Percentiles rank a stretch among this genome's conserved stretches.
Conservation (phyloP, 2,888 invertebrate species). For the Meta bourneti region DNA sequence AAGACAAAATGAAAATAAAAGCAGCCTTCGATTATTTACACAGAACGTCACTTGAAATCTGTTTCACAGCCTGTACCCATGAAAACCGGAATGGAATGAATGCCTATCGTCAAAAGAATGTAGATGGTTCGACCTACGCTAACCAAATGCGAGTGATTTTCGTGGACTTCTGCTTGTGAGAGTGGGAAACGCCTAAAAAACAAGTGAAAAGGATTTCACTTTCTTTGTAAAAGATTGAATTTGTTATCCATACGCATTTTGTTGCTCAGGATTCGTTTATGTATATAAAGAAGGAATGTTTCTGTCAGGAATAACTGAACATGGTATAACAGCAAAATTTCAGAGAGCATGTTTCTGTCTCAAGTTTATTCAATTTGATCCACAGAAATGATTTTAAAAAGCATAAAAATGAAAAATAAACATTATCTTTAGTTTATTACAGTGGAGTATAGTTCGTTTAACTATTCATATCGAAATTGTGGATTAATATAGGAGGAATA, state of each 20-base stretch:
- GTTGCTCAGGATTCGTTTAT: no score
- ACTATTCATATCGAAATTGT: no score
- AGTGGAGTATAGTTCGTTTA: no score
- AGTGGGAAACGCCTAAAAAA: not conserved
- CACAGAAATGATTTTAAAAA: no score
- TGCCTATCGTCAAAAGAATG: conserved; percentile 43
- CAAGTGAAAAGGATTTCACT: not conserved
- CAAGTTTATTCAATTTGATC: no score
- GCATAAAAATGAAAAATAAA: no score
- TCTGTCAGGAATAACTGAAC: no score
- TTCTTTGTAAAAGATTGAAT: not conserved
- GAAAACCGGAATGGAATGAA: conserved; percentile 41
- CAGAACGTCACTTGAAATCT: not conserved
- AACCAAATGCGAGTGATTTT: not conserved
- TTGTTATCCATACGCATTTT: not conserved
- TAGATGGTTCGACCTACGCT: conserved; percentile 31
- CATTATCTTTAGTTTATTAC: no score
- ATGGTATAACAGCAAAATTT: no score
- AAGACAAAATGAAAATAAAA: conserved; percentile 8
- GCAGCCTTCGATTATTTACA: conserved; percentile 13
- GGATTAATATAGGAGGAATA: no score
- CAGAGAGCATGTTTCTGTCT: no score
- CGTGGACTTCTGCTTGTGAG: not conserved
- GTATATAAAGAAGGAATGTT: no score
- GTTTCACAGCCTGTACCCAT: conserved; percentile 23